Conservation (phyloP, 2,113 vertebrate species). For the Scomber japonicus region DNA sequence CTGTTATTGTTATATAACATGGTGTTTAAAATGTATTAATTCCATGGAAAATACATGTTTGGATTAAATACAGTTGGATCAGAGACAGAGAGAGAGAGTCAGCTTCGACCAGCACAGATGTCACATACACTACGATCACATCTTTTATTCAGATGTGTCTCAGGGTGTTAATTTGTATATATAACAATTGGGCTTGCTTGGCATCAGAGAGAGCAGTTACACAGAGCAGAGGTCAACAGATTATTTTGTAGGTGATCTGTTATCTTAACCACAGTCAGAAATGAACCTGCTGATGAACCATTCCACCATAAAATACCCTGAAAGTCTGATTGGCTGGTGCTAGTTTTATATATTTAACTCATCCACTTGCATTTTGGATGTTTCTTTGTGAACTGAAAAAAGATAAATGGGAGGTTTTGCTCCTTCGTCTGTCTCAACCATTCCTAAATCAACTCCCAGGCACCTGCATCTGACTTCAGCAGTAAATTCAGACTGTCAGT, state of each 20-base stretch:
- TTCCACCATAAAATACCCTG: background rate
- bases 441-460: background rate
- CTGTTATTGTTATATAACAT: too few relatives aligned
- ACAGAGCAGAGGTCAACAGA: background rate
- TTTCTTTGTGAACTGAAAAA: too few relatives aligned
- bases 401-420: background rate
- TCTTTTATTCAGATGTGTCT: constrained; percentile 18
- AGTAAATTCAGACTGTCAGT: too few relatives aligned
- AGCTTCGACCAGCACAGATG: constrained; percentile 48
- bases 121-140: constrained; percentile 24
- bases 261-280: background rate
- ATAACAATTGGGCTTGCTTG: background rate
- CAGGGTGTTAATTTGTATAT: background rate
- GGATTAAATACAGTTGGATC: too few relatives aligned
- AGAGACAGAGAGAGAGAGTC: constrained; percentile 1
- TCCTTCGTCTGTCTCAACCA: background rate
- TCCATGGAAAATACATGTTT: too few relatives aligned
- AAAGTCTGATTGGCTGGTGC: background rate
- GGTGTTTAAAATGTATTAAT: too few relatives aligned
- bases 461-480: background rate
- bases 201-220: background rate
- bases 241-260: background rate
- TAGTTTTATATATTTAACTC: background rate
- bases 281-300: background rate
- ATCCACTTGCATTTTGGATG: too few relatives aligned